Evolutionary conservation across 1,140 invertebrate genomes (phyloP), one percentile per base, ranked within the genome.

Genomic region (Triops longicaudatus): DNA sequence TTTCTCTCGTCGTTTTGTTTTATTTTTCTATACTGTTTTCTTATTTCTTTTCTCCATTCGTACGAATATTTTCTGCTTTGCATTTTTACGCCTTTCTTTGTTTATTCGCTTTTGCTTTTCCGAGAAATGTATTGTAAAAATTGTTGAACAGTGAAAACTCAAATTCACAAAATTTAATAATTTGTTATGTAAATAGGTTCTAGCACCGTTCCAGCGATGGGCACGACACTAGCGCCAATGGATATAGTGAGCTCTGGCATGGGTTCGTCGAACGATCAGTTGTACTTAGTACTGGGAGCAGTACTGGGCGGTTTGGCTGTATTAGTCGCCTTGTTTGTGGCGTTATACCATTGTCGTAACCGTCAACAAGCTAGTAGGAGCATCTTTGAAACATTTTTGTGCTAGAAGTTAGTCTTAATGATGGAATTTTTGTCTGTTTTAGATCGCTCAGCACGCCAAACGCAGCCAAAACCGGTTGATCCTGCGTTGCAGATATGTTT

Each of bases 201-300:
- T 84, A 72, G 80, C 74, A 26, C 74, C 22, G n/a, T 75, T 74
- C 28, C 79, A 22, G 27, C 78, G 78, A 71, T 74, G 42, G 77
- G 81, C 80, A 28, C 42, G 17, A 80, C 79, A 17, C 26, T 80
- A 1, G 78, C 78, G 28, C 76, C 79, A 42, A 77, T 80, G 28
- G 79, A 80, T 31, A 78, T 77, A 14, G 76, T 77, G 9, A 77
- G 76, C 42, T 77, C 81, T 43, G 80, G 79, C 72, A 77, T 75
- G 26, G 78, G 79, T 12, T 78, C 79, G 4, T 79, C 80, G 81
- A 81, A 82, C 78, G 84, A 85, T 4, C 86, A 85, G 79, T 82
- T 90, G 74, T 89, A 89, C 79, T 82, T 88, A 0, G 86, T 89
- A 43, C 84, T 90, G 26, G 89, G 86, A 0, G 86, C 86, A 28